Evolutionary conservation across 2,888 invertebrate species (phyloP), one percentile per base, ranked within the genome.

Genomic region (Lamellibrachia columna): DNA sequence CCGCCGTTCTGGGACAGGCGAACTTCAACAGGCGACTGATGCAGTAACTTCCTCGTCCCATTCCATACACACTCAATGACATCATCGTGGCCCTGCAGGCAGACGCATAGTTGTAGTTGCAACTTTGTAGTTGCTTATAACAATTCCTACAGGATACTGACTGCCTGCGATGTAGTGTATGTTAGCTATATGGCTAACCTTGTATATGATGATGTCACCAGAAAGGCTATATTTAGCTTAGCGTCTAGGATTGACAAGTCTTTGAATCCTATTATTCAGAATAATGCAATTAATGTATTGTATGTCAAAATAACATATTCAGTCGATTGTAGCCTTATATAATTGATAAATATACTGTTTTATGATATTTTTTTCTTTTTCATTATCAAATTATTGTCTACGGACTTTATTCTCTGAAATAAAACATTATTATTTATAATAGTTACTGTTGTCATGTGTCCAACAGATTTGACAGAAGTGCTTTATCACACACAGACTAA

Each of bases 1-100:
- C 95, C 94, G 15, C 93, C 93, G 91, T 96, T 96, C 94, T 94
- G 95, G 7, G 96, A 96, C 91, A 95, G 94, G 52, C 94, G 94
- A 40, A 96, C 94, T 90, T 94, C 93, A 75, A 95, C 94, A 0
- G 92, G 90, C 2, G 94, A 95, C 7, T 93, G 93, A 55, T 91
- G 53, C n/a, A 55, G 58, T 22, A 53, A 40, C 22, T 53, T 53
- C 22, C 91, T n/a, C 7, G 94, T 93, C 55, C 94, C 93, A 60
- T 94, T 93, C 92, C 95, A 94, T 1, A 95, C 94, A 94, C 97
- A 97, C 92, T 97, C 96, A 75, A 96, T 94, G 3, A 96, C 96
- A 91, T 96, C 96, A 94, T 97, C 97, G 55, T 96, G 95, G 22
- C 96, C 97, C 96, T 96, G 94, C 11, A 92, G 15, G 15, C n/a